phyloP scores from a whole-genome alignment of 2,113 vertebrate species.

The Crotalus viridis region DNA sequence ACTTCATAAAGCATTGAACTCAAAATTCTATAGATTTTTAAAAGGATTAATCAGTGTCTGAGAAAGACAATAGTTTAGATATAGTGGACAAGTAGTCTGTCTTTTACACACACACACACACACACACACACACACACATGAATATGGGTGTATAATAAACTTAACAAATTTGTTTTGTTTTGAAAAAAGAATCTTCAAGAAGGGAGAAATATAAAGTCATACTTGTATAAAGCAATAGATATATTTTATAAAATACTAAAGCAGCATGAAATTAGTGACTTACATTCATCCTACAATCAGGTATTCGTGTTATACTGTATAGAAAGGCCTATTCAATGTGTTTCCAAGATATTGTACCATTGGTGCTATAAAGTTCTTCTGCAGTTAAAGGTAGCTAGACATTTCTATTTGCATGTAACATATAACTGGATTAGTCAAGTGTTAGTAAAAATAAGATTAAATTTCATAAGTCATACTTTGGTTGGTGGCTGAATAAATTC shows the following conservation, averaged over 20 bases:
- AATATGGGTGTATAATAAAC: not conserved
- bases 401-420: not conserved
- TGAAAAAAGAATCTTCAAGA: conserved; percentile 35
- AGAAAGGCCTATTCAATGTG: not conserved
- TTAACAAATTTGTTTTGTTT: conserved; percentile 1
- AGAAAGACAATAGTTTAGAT: not conserved
- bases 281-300: not conserved
- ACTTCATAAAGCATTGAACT: not conserved
- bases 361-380: not conserved
- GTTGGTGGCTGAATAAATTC: too few species aligned
- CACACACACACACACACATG: not conserved
- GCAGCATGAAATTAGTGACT: not conserved
- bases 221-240: conserved; percentile 17
- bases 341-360: not conserved
- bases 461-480: not conserved
- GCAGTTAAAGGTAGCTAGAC: not conserved
- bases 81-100: not conserved
- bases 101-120: not conserved
- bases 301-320: not conserved
- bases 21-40: not conserved
- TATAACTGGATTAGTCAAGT: not conserved
- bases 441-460: not conserved
- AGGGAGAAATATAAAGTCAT: not conserved
- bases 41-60: not conserved
- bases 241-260: not conserved